Conservation (phyloP, 1,140 invertebrate genomes). For the Nasonia vitripennis region DNA sequence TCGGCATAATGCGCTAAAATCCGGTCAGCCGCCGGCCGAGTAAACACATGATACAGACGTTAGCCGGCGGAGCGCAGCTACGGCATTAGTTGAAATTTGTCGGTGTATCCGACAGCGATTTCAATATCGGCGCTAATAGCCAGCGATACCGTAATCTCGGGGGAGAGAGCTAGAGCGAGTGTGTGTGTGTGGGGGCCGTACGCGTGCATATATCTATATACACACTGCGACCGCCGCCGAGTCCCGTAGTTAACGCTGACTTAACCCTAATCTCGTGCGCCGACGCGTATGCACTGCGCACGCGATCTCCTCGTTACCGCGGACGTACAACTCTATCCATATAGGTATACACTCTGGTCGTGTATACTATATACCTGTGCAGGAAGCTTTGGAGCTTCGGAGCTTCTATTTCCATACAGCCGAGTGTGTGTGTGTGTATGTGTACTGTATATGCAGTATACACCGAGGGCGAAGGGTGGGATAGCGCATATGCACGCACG, state of each 20-base stretch:
- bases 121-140: conserved; percentile 43
- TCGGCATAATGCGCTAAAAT: conserved; percentile 6
- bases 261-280: conserved; percentile 37
- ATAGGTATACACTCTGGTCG: no score
- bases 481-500: no score
- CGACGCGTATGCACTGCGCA: conserved; percentile 8
- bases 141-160: conserved; percentile 37
- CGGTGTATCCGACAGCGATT: conserved; percentile 30
- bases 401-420: not conserved
- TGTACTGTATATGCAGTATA: no score
- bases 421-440: not conserved
- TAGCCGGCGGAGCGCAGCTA: not conserved
- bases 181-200: no score
- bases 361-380: not conserved
- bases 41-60: conserved; percentile 25
- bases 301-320: conserved; percentile 43
- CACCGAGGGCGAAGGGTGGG: no score
- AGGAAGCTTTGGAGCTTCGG: not conserved
- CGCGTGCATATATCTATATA: not conserved
- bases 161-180: not conserved
- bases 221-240: not conserved
- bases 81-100: conserved; percentile 18
- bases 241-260: conserved; percentile 34
- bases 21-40: not conserved
- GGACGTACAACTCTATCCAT: not conserved